A percentile compares a stretch with the other conserved stretches of the same genome.
Evolutionary conservation across 2,888 invertebrate genomes (phyloP).

Genomic region (Eulithis testata): DNA sequence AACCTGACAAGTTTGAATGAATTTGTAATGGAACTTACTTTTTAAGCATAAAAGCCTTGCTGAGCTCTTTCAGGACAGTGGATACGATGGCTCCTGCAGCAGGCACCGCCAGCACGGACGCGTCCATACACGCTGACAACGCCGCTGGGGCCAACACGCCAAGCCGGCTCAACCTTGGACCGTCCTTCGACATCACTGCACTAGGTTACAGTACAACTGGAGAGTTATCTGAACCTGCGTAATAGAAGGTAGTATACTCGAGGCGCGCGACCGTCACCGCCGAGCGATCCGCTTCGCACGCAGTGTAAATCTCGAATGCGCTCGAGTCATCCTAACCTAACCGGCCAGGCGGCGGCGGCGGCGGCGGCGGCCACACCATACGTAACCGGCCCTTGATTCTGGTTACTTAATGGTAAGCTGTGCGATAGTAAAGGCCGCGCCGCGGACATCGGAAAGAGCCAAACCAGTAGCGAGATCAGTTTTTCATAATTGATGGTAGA

Average conservation of each 20-base stretch:
- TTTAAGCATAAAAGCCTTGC: slow-evolving; percentile 80
- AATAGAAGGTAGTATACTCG: slow-evolving; percentile 23
- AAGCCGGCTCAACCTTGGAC: slow-evolving; percentile 66
- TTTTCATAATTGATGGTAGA: slow-evolving; percentile 1
- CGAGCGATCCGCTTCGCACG: slow-evolving; percentile 79
- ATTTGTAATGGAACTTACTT: slow-evolving; percentile 60
- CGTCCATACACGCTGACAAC: slow-evolving; percentile 77
- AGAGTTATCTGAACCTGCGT: slow-evolving; percentile 15
- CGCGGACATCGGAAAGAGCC: slow-evolving; percentile 5
- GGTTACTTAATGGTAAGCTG: slow-evolving; percentile 14
- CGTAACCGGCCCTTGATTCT: slow-evolving; percentile 36
- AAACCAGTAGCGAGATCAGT: slow-evolving; percentile 18
- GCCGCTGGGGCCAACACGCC: slow-evolving; percentile 79
- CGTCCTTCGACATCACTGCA: slow-evolving; percentile 70
- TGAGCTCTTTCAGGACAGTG: slow-evolving; percentile 77
- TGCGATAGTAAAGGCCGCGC: slow-evolving; percentile 1
- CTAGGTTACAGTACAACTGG: slow-evolving; percentile 23
- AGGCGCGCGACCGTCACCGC: slow-evolving; percentile 75
- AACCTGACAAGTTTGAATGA: neutral
- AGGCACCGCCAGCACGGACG: slow-evolving; percentile 77
- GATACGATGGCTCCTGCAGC: slow-evolving; percentile 79
- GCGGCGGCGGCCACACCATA: slow-evolving; percentile 1
- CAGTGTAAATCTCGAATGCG: slow-evolving; percentile 65
- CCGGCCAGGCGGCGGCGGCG: too few species aligned
- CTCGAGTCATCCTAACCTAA: slow-evolving; percentile 19